phyloP scores from a whole-genome alignment of 1,140 invertebrate species.

The Heliconius congener region DNA sequence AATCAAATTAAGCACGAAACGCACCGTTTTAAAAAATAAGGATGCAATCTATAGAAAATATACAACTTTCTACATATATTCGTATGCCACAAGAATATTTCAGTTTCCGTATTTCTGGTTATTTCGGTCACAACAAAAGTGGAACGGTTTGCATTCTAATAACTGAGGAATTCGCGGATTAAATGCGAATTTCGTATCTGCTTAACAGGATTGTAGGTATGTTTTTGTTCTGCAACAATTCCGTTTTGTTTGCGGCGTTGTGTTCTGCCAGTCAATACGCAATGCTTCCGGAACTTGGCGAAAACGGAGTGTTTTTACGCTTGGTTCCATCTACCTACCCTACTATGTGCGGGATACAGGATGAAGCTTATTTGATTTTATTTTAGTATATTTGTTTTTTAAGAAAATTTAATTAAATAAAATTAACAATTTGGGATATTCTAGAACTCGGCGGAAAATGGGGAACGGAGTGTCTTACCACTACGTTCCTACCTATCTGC shows the following conservation, averaged over 20 bases:
- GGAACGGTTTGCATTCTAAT: constrained; percentile 29
- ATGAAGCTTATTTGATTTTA: no score
- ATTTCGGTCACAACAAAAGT: constrained; percentile 30
- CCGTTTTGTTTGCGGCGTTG: not conserved
- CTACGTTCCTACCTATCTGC: no score
- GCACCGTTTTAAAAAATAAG: not conserved
- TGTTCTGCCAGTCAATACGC: no score
- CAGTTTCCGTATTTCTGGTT: constrained; percentile 28
- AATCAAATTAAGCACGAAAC: not conserved
- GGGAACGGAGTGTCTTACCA: no score
- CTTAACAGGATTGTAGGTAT: not conserved
- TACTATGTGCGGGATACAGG: no score
- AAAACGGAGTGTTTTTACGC: no score
- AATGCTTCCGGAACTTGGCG: no score
- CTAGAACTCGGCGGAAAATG: no score
- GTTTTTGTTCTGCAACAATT: constrained; percentile 11
- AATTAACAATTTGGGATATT: no score
- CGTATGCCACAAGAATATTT: constrained; percentile 17
- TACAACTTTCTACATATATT: constrained; percentile 31
- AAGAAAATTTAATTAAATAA: no score
- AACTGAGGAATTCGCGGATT: constrained; percentile 16
- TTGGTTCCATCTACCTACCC: no score
- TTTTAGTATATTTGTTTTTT: no score
- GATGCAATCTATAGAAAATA: not conserved
- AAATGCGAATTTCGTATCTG: constrained; percentile 25